These are phyloP conservation scores for Listrodromus nycthemerus DNA, from an alignment of 2,888 invertebrate species.

Conservation along the genomic window DNA sequence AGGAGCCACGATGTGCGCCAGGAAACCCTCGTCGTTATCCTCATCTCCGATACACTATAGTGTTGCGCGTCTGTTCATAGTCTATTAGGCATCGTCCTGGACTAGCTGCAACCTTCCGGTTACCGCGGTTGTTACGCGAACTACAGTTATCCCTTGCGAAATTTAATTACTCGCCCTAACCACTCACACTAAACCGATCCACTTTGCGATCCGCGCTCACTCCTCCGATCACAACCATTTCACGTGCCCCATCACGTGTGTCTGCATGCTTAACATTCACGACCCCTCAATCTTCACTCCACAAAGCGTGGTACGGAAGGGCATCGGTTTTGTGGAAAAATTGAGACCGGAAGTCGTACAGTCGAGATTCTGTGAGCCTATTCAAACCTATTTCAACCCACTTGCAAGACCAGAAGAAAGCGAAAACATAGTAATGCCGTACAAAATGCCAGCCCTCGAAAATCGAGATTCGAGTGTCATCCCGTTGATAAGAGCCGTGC, in stretches of 20 bases:
- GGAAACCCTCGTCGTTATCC: conserved; percentile 58
- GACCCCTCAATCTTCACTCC: conserved; percentile 69
- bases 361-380: not conserved
- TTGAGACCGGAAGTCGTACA: not conserved
- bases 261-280: not conserved
- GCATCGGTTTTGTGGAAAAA: too few relatives aligned
- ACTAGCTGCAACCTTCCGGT: conserved; percentile 41
- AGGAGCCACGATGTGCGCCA: conserved; percentile 22
- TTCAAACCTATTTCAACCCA: not conserved
- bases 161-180: conserved; percentile 75
- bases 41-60: conserved; percentile 56
- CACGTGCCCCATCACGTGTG: not conserved
- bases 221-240: conserved; percentile 7
- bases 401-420: not conserved
- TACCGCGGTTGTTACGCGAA: conserved; percentile 15
- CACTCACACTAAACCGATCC: conserved; percentile 58
- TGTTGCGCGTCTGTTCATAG: conserved; percentile 25
- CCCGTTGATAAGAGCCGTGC: not conserved
- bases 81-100: conserved; percentile 35
- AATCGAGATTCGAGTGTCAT: not conserved
- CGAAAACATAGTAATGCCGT: not conserved
- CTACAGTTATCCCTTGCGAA: conserved; percentile 53
- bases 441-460: not conserved
- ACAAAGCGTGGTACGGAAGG: conserved; percentile 61
- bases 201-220: not conserved